These are phyloP conservation scores for Lasiurus borealis DNA, from an alignment of 2,113 vertebrate genomes.

Conservation along the genomic window DNA sequence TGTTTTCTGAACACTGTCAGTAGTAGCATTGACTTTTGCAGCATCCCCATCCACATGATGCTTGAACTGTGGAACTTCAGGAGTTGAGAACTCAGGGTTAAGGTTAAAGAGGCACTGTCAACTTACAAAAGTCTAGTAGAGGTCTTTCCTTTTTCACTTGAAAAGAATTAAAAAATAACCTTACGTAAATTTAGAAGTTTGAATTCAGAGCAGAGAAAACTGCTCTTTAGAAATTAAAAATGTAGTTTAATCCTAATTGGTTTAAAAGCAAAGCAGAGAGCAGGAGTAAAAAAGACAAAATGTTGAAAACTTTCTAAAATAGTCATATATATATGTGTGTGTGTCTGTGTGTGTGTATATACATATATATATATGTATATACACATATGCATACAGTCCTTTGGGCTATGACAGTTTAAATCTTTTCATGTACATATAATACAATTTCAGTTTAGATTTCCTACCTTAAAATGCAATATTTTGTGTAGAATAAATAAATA, in stretches of 20 bases:
- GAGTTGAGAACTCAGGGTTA: constrained; percentile 33
- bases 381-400: not conserved
- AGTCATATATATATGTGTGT: not conserved
- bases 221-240: constrained; percentile 61
- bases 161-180: constrained; percentile 31
- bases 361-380: too few relatives aligned
- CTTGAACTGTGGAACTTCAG: constrained; percentile 4
- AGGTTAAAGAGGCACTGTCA: constrained; percentile 73
- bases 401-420: not conserved
- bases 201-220: constrained; percentile 64
- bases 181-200: constrained; percentile 38
- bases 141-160: not conserved
- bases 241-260: constrained; percentile 14
- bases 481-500: constrained; percentile 5
- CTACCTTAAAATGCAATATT: constrained; percentile 38
- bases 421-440: not conserved
- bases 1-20: not conserved
- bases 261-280: constrained; percentile 45
- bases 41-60: not conserved
- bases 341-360: rapidly evolving
- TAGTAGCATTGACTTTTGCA: not conserved
- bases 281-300: not conserved
- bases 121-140: constrained; percentile 27
- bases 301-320: not conserved
- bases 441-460: constrained; percentile 1